A percentile compares a stretch with the other conserved stretches of the same genome.
These are phyloP conservation scores for Ptilonorhynchus violaceus DNA, from an alignment of 2,113 vertebrate genomes.

Conservation along the genomic window DNA sequence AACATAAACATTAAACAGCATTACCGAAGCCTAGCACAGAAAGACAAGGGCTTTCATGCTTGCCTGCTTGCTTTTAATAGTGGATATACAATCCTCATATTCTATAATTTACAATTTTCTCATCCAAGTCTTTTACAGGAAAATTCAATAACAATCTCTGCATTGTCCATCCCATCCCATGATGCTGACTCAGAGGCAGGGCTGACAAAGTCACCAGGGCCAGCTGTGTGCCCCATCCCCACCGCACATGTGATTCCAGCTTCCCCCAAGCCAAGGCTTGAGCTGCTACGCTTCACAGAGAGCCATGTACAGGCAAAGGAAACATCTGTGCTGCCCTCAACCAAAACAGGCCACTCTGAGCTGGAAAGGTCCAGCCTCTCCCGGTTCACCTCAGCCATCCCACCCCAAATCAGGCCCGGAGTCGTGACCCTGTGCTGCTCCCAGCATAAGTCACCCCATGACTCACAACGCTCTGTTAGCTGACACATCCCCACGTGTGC, in stretches of 20 bases:
- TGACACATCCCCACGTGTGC: not conserved
- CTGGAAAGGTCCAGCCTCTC: not conserved
- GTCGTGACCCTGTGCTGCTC: not conserved
- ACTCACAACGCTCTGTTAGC: not conserved
- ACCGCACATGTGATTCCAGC: rapidly evolving
- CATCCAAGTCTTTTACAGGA: not conserved
- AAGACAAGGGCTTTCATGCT: not conserved
- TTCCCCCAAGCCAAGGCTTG: not conserved
- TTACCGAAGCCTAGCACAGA: not conserved
- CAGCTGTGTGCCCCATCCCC: not conserved
- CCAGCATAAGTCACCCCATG: not conserved
- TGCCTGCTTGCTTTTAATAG: not conserved
- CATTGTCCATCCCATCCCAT: not conserved
- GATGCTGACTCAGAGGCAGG: not conserved
- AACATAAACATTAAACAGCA: not conserved
- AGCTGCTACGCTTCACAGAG: not conserved
- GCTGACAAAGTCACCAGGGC: not conserved
- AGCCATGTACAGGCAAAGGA: not conserved
- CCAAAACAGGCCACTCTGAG: not conserved
- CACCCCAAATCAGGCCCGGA: not conserved
- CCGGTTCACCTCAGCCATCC: not conserved
- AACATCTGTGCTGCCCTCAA: not conserved
- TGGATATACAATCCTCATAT: not conserved
- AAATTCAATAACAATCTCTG: not conserved
- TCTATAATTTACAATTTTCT: not conserved